Evolutionary conservation across 1,140 invertebrate species (phyloP).

Genomic region (Ruditapes philippinarum): DNA sequence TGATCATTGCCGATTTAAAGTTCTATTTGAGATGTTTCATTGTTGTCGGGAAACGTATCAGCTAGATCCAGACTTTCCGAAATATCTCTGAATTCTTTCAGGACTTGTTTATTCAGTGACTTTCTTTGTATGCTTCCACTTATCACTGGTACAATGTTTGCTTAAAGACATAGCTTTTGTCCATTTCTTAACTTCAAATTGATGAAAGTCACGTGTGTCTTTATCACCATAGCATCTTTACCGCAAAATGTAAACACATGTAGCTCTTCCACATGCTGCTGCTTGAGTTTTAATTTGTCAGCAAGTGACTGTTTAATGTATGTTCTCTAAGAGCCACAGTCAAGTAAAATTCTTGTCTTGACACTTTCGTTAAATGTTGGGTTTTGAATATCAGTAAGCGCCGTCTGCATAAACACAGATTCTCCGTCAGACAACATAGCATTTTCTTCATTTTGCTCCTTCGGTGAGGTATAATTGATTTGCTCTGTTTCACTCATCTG

Average conservation of each 20-base stretch:
- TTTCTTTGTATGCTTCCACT: not conserved
- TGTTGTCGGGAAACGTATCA: not conserved
- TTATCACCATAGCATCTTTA: not conserved
- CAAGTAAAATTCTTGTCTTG: not conserved
- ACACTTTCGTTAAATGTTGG: not conserved
- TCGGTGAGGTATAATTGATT: not conserved
- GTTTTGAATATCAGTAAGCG: not conserved
- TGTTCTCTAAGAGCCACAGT: constrained; percentile 9
- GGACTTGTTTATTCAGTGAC: not conserved
- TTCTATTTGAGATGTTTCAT: not conserved
- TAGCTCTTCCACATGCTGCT: not conserved
- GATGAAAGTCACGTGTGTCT: not conserved
- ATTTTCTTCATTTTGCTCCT: not conserved
- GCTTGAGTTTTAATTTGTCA: not conserved
- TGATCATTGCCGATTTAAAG: not conserved
- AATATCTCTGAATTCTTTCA: not conserved
- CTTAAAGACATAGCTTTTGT: not conserved
- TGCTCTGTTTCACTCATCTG: not conserved
- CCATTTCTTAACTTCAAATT: not conserved
- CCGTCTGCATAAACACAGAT: constrained; percentile 16
- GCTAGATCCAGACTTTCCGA: not conserved
- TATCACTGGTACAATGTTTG: constrained; percentile 9
- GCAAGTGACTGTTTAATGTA: not conserved
- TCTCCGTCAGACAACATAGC: not conserved
- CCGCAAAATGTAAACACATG: not conserved